Evolutionary conservation across 2,797 vertebrate genomes (phyloP).

Genomic region (Ctenopoma multispine): DNA sequence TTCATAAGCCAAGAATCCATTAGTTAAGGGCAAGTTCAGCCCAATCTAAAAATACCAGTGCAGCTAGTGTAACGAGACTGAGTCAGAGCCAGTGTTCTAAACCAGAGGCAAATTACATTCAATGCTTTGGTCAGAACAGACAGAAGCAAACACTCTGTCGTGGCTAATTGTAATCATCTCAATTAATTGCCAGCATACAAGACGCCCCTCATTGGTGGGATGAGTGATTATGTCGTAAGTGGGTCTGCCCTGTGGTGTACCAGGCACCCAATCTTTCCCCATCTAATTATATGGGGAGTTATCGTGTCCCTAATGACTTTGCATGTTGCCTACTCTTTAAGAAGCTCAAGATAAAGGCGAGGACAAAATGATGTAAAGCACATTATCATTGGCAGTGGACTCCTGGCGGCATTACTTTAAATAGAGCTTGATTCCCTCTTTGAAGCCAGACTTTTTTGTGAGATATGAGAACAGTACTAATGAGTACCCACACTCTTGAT

Average conservation of each 20-base stretch:
- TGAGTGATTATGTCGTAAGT: constrained; percentile 75
- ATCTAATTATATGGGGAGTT: constrained; percentile 79
- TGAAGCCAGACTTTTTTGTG: constrained; percentile 71
- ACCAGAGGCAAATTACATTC: constrained; percentile 53
- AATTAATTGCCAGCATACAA: constrained; percentile 70
- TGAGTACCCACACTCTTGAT: constrained; percentile 73
- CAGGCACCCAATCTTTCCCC: constrained; percentile 72
- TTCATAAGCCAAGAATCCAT: constrained; percentile 56
- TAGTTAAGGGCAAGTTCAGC: constrained; percentile 46
- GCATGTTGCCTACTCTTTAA: constrained; percentile 77
- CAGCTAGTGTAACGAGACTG: constrained; percentile 47
- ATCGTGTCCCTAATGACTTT: constrained; percentile 80
- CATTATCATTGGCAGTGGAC: constrained; percentile 77
- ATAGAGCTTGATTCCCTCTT: constrained; percentile 75
- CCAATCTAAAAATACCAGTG: constrained; percentile 52
- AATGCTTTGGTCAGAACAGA: constrained; percentile 64
- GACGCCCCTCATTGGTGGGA: constrained; percentile 66
- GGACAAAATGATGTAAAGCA: constrained; percentile 81
- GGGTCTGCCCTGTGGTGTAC: constrained; percentile 72
- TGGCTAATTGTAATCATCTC: constrained; percentile 73
- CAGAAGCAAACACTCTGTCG: constrained; percentile 58
- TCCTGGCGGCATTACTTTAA: constrained; percentile 76
- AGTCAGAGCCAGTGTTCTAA: constrained; percentile 51
- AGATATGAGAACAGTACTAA: constrained; percentile 74
- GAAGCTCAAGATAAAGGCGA: constrained; percentile 78